Conservation (phyloP, 1,140 invertebrate genomes). For the Cardiocondyla obscurior region DNA sequence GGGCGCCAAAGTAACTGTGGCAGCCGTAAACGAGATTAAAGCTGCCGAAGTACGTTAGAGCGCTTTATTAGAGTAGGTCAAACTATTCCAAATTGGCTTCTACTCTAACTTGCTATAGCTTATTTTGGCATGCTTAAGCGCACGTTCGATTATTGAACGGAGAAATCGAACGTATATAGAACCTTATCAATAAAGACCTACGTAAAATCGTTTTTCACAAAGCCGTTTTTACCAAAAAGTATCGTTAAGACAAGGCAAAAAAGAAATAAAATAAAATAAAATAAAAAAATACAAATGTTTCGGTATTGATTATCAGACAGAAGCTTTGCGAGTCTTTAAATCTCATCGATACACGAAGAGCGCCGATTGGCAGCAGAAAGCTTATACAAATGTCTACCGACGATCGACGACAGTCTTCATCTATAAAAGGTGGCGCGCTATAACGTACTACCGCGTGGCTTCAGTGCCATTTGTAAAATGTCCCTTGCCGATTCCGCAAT, state of each 20-base stretch:
- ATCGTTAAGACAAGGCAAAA: background rate
- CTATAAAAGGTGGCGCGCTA: conserved; percentile 36
- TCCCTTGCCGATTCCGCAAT: conserved; percentile 61
- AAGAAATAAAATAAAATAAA: too few species aligned
- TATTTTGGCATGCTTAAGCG: background rate
- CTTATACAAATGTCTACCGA: conserved; percentile 32
- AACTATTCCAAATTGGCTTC: conserved; percentile 36
- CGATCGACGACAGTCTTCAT: conserved; percentile 19
- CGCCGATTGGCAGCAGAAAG: conserved; percentile 4
- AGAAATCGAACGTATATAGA: background rate
- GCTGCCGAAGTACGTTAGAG: conserved; percentile 51
- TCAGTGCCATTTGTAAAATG: conserved; percentile 41
- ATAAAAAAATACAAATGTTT: too few species aligned
- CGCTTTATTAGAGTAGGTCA: conserved; percentile 53
- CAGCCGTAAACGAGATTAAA: conserved; percentile 50
- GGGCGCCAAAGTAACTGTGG: conserved; percentile 33
- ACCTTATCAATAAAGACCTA: background rate
- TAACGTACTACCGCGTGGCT: conserved; percentile 53
- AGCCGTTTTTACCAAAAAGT: background rate
- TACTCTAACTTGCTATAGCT: background rate
- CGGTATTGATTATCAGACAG: background rate
- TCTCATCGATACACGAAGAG: background rate
- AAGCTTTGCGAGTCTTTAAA: conserved; percentile 1
- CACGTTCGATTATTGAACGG: background rate
- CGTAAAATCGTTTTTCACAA: background rate